Evolutionary conservation across 2,797 vertebrate genomes (phyloP).

Genomic region (Enoplosus armatus): DNA sequence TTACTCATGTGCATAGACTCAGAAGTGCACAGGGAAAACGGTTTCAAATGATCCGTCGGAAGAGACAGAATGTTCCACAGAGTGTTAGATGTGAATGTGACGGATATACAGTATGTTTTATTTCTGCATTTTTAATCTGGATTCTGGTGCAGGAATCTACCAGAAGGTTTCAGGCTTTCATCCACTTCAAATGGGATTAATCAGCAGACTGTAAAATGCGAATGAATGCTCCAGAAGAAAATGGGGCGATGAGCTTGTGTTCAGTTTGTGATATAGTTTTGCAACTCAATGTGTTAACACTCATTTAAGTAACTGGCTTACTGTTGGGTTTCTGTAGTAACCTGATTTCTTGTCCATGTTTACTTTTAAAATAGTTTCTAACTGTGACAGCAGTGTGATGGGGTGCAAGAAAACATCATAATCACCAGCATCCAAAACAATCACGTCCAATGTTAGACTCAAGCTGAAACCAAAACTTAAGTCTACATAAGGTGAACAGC

Average conservation of each 20-base stretch:
- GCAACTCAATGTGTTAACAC: not conserved
- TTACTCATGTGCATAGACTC: not conserved
- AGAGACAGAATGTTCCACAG: accelerated
- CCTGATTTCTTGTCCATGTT: not conserved
- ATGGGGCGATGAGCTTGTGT: not conserved
- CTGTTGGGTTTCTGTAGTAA: not conserved
- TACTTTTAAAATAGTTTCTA: too few species aligned
- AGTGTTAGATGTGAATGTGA: not conserved
- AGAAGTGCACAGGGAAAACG: not conserved
- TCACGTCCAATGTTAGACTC: not conserved
- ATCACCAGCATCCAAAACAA: not conserved
- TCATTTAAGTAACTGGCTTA: not conserved
- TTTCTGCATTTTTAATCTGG: not conserved
- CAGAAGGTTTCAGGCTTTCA: not conserved
- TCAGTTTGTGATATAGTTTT: not conserved
- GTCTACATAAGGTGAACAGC: too few species aligned
- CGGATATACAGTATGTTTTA: not conserved
- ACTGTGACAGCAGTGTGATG: not conserved
- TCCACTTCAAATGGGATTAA: not conserved
- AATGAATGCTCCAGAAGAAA: not conserved
- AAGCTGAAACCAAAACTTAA: conserved; percentile 10
- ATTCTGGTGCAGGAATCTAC: not conserved
- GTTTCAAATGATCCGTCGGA: not conserved
- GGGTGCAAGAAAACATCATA: not conserved
- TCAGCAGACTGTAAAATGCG: not conserved